These are phyloP conservation scores for Diorhabda carinulata DNA, from an alignment of 1,140 invertebrate species.

Conservation along the genomic window DNA sequence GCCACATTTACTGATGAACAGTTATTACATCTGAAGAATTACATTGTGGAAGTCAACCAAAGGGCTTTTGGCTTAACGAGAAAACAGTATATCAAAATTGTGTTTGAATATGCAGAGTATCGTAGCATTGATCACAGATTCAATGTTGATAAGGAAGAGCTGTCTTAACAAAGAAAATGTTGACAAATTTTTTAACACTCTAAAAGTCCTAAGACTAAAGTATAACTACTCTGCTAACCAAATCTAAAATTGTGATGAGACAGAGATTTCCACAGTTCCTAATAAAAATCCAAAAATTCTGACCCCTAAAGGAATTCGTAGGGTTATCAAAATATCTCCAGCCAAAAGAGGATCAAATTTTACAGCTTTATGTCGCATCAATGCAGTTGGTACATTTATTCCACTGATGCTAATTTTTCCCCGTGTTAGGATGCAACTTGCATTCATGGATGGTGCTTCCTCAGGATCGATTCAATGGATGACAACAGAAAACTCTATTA, in stretches of 20 bases:
- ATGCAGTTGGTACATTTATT: constrained; percentile 37
- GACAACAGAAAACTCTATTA: constrained; percentile 10
- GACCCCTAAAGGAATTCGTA: not conserved
- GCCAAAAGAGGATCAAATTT: not conserved
- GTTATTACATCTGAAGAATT: not conserved
- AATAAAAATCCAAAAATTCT: not conserved
- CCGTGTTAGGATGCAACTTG: constrained; percentile 17
- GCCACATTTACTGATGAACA: not conserved
- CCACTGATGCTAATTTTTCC: constrained; percentile 29
- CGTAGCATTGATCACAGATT: not conserved
- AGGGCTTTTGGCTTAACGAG: not conserved
- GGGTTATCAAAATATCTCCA: not conserved
- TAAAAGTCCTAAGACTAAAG: not conserved
- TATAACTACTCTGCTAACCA: not conserved
- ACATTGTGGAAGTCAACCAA: not conserved
- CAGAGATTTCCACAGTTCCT: not conserved
- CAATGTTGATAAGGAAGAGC: not conserved
- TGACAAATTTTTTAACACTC: not conserved
- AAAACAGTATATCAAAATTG: not conserved
- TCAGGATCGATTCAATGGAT: constrained; percentile 16
- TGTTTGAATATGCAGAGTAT: not conserved
- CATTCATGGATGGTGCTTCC: not conserved
- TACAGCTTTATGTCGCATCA: constrained; percentile 37
- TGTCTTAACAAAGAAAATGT: constrained; percentile 7
- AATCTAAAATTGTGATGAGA: not conserved